Evolutionary conservation across 2,797 vertebrate genomes (phyloP).

Genomic region (Synaphobranchus kaupii): DNA sequence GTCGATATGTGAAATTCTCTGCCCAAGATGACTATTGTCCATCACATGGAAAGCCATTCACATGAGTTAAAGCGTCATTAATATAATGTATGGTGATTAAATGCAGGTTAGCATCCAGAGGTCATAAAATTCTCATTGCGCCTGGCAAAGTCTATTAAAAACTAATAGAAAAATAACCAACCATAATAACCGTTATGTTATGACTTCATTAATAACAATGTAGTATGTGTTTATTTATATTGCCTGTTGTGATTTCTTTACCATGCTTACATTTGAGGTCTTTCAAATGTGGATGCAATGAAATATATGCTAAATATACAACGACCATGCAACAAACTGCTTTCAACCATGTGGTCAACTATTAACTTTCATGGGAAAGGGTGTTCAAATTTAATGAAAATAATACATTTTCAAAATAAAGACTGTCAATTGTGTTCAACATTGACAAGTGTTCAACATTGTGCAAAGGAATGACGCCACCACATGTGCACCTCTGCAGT

Average conservation of each 20-base stretch:
- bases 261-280: not conserved
- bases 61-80: conserved; percentile 4
- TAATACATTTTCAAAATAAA: not conserved
- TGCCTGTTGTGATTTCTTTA: not conserved
- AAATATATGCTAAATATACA: not conserved
- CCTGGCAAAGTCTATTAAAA: not conserved
- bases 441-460: not conserved
- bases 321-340: not conserved
- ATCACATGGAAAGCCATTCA: not conserved
- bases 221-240: not conserved
- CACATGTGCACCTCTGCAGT: not conserved
- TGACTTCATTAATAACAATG: not conserved
- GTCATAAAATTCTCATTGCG: not conserved
- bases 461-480: not conserved
- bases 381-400: not conserved
- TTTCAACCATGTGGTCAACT: not conserved
- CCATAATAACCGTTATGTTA: not conserved
- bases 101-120: not conserved
- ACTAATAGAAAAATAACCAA: not conserved
- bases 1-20: not conserved
- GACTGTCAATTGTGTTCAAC: not conserved
- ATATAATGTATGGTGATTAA: not conserved
- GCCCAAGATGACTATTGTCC: not conserved
- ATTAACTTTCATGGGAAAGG: not conserved
- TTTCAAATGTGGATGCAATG: not conserved